Evolutionary conservation across 2,797 vertebrate species (phyloP), one percentile per base, ranked within the genome.

Genomic region (Microtus agrestis): DNA sequence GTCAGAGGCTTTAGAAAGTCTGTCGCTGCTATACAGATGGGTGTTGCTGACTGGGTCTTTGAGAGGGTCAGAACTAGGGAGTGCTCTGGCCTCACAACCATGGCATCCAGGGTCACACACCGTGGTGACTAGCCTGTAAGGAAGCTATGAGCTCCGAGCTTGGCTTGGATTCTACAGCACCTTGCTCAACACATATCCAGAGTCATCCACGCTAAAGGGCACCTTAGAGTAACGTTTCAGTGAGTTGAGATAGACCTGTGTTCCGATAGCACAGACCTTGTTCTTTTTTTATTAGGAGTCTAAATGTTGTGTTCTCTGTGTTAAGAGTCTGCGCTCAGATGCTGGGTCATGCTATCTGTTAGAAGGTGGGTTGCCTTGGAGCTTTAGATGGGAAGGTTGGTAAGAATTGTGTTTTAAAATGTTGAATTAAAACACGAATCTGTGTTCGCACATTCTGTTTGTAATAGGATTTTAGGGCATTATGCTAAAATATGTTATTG

Each of bases 371-470:
- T 63, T 78, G 94, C 79, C 69, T 92, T 77, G 9, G 78, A 94
- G 89, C n/a, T 67, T 95, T 77, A 74, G 82, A 82, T 89, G 56
- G 71, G 87, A 88, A 90, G 73, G 37, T 51, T 85, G 81, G 82
- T 93, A 93, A 93, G 76, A 80, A 74, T n/a, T 59, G 80, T n/a
- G 71, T 65, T 46, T 77, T 94, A 73, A 91, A 61, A 93, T 73
- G 74, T 80, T 90, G 63, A 69, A 93, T 93, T 95, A 65, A 94
- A 86, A 79, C 77, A 95, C 79, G 65, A 96, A 95, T 87, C 86
- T 87, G 77, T 65, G 61, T 69, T 84, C 51, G 69, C 46, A 92
- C 43, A 23, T 81, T 69, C 27, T 67, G 76, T 81, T 86, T 85
- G 79, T 69, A 88, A 91, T 69, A 87, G 74, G 21, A 37, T 67